Conservation (phyloP, 2,797 vertebrate genomes). For the Nyctalus aviator region DNA sequence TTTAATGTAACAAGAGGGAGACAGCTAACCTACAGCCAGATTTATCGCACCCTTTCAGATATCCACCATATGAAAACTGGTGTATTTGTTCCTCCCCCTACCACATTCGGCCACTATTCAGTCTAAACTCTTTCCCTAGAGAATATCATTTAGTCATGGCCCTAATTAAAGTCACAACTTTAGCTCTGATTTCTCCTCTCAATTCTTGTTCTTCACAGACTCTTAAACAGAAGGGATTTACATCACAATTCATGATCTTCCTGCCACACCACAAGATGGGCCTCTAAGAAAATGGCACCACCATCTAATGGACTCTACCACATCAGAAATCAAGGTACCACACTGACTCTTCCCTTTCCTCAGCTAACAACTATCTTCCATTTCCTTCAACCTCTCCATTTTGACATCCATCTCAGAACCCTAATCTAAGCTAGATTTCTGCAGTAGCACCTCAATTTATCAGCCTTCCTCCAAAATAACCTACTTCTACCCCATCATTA, state of each 20-base stretch:
- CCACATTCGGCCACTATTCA: not conserved
- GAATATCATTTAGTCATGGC: not conserved
- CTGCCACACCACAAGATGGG: not conserved
- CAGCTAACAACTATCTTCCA: too few species aligned
- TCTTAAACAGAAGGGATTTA: not conserved
- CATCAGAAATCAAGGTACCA: not conserved
- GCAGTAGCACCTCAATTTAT: not conserved
- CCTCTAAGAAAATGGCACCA: not conserved
- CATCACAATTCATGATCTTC: not conserved
- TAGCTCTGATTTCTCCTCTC: not conserved
- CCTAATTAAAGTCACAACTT: not conserved
- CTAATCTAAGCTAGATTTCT: not conserved
- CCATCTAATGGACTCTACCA: not conserved
- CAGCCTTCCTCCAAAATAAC: not conserved
- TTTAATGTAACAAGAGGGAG: not conserved
- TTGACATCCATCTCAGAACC: not conserved
- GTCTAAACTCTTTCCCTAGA: not conserved
- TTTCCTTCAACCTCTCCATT: not conserved
- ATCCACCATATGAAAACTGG: not conserved
- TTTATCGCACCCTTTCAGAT: not conserved
- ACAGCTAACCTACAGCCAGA: not conserved
- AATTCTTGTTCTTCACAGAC: not conserved
- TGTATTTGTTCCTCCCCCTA: not conserved
- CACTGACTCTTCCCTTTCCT: not conserved
- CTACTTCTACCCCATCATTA: not conserved